phyloP scores from a whole-genome alignment of 1,140 invertebrate genomes.

The Mycetomoellerius zeteki region DNA sequence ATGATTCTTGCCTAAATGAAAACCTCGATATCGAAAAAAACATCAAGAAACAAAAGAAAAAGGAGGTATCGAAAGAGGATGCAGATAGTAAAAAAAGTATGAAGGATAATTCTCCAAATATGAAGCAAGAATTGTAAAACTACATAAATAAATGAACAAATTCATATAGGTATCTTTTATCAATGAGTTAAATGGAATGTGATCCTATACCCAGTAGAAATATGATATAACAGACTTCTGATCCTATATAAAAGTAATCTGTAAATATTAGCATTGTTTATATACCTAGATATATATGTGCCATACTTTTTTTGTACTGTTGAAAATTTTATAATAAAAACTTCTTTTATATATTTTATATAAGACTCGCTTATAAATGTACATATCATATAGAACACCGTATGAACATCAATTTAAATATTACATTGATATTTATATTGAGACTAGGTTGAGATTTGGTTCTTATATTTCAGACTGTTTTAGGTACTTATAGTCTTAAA shows the following conservation, averaged over 20 bases:
- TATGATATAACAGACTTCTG: neutral
- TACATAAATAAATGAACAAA: conserved; percentile 19
- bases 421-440: neutral
- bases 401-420: neutral
- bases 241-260: conserved; percentile 34
- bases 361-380: neutral
- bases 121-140: conserved; percentile 57
- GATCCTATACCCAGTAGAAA: conserved; percentile 26
- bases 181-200: neutral
- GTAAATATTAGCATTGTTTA: conserved; percentile 53
- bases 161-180: conserved; percentile 1
- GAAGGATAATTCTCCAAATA: neutral
- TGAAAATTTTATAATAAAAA: conserved; percentile 53
- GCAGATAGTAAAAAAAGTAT: neutral
- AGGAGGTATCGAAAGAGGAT: conserved; percentile 66
- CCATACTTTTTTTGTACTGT: conserved; percentile 45
- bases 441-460: neutral
- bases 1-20: conserved; percentile 91
- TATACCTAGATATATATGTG: neutral
- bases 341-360: conserved; percentile 42
- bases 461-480: no score
- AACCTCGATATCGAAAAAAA: conserved; percentile 78
- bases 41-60: conserved; percentile 80
- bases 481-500: no score
- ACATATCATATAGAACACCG: neutral